phyloP scores from a whole-genome alignment of 2,888 invertebrate genomes.

The Heteromyza rotundicornis region DNA sequence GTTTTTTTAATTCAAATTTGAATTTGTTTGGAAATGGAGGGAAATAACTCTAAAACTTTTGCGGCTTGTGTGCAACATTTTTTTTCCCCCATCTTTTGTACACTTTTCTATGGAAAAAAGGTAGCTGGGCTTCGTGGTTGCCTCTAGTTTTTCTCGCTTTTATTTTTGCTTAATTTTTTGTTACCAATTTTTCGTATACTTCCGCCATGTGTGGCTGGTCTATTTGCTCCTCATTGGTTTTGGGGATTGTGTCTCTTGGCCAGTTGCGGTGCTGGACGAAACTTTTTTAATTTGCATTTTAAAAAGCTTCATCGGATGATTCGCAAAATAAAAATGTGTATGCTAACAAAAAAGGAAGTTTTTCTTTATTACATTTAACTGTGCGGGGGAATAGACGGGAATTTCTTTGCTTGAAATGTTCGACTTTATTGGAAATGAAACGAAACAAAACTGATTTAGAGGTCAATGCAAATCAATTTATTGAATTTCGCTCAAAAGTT shows the following conservation, averaged over 20 bases:
- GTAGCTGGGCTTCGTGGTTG: background rate
- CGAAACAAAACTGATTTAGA: no score
- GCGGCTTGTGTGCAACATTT: background rate
- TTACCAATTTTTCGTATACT: no score
- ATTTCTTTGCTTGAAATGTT: no score
- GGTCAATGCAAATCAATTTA: no score
- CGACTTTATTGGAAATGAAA: no score
- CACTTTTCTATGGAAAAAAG: background rate
- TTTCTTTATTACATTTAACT: no score
- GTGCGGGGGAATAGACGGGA: no score
- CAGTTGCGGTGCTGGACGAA: background rate
- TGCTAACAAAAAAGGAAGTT: no score
- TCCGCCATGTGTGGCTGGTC: no score
- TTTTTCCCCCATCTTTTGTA: background rate
- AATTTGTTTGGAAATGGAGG: background rate
- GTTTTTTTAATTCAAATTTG: background rate
- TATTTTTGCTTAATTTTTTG: no score
- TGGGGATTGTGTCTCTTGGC: background rate
- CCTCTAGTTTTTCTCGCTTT: no score
- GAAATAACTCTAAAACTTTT: conserved; percentile 1
- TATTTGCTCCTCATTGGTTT: background rate
- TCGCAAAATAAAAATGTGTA: background rate
- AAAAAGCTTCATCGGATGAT: background rate
- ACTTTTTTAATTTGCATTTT: conserved; percentile 2
- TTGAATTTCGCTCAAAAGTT: no score